phyloP scores from a whole-genome alignment of 2,797 vertebrate genomes.

The Allenopithecus nigroviridis region DNA sequence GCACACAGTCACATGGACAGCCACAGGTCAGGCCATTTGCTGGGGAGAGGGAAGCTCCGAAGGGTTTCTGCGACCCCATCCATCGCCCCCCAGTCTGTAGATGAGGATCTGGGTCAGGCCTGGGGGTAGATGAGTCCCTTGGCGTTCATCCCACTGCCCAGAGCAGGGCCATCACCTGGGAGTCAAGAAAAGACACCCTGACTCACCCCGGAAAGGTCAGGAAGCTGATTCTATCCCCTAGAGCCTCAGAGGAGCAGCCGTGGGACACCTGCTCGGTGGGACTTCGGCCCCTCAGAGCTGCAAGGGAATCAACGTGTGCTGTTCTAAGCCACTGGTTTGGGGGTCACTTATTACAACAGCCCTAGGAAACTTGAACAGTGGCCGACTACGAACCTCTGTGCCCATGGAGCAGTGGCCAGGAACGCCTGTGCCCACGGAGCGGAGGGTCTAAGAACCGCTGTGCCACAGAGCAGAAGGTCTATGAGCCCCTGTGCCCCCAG shows the following conservation, averaged over 20 bases:
- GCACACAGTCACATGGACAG: background rate
- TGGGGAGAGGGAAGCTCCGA: background rate
- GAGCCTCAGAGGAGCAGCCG: background rate
- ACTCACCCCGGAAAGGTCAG: background rate
- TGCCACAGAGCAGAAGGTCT: no score
- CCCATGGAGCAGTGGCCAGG: background rate
- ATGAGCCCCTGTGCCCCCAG: no score
- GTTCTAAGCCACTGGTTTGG: no score
- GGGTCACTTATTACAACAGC: background rate
- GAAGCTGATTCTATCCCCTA: no score
- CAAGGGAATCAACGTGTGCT: background rate
- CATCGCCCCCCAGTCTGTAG: fast-evolving
- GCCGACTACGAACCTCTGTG: fast-evolving
- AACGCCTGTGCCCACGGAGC: no score
- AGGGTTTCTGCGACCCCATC: background rate
- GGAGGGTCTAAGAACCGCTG: no score
- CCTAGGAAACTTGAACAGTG: background rate
- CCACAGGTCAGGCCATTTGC: fast-evolving
- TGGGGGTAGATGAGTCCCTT: background rate
- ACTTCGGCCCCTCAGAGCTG: no score
- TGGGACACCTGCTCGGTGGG: fast-evolving
- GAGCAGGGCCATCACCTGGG: background rate
- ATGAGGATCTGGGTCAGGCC: background rate
- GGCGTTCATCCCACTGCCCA: background rate
- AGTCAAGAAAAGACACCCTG: background rate